Evolutionary conservation across 1,140 invertebrate species (phyloP).

Genomic region (Scylla paramamosain): DNA sequence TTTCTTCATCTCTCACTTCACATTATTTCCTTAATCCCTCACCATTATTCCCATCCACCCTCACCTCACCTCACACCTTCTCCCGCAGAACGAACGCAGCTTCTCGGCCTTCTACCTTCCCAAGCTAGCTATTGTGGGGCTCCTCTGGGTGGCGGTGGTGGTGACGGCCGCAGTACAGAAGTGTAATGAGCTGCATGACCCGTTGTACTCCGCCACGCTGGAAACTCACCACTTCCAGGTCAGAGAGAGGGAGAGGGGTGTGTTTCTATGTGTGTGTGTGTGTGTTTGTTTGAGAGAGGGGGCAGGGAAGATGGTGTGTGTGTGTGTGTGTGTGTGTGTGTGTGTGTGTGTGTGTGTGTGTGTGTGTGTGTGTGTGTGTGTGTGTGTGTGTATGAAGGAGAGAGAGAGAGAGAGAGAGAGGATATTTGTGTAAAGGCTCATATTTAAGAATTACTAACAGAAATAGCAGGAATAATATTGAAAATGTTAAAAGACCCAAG

Average conservation of each 20-base stretch:
- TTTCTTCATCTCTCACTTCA: slow-evolving; percentile 7
- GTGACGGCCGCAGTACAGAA: slow-evolving; percentile 94
- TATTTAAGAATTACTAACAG: too few species aligned
- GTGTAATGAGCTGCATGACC: slow-evolving; percentile 93
- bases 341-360: too few species aligned
- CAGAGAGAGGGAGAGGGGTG: slow-evolving; percentile 79
- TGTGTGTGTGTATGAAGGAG: too few species aligned
- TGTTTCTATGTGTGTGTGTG: not conserved
- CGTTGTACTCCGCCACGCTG: slow-evolving; percentile 94
- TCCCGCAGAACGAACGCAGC: slow-evolving; percentile 70
- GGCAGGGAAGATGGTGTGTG: too few species aligned
- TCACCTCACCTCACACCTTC: too few species aligned
- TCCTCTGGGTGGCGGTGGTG: slow-evolving; percentile 92
- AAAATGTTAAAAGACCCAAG: too few species aligned
- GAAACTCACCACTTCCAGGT: slow-evolving; percentile 94
- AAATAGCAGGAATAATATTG: too few species aligned
- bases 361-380: too few species aligned
- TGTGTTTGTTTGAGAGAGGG: too few species aligned
- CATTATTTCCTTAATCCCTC: not conserved
- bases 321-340: not conserved
- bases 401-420: too few species aligned
- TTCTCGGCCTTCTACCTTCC: slow-evolving; percentile 94
- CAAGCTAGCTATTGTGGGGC: slow-evolving; percentile 92
- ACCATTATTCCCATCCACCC: too few species aligned
- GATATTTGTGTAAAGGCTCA: too few species aligned